These are phyloP conservation scores for Lingula anatina DNA, from an alignment of 2,888 invertebrate genomes.

Conservation along the genomic window DNA sequence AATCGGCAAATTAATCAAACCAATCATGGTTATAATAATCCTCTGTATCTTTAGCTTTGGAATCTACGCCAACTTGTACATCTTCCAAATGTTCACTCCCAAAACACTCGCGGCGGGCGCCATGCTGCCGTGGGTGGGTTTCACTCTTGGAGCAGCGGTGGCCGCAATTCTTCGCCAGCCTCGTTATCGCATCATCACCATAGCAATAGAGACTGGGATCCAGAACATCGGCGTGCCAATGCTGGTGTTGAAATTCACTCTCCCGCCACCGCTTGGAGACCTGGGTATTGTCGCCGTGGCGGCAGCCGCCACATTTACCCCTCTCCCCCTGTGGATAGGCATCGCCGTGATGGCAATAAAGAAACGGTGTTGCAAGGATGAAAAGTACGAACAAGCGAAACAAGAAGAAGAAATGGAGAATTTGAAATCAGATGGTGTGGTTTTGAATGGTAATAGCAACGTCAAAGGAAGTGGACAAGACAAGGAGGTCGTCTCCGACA, in stretches of 20 bases:
- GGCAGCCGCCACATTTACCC: slow-evolving; percentile 36
- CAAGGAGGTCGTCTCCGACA: too few relatives aligned
- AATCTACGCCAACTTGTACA: slow-evolving; percentile 52
- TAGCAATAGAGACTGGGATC: slow-evolving; percentile 78
- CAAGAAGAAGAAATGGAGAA: too few relatives aligned
- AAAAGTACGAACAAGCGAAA: too few relatives aligned
- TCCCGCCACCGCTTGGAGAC: slow-evolving; percentile 36
- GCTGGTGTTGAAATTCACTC: slow-evolving; percentile 40
- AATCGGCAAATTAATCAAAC: slow-evolving; percentile 44
- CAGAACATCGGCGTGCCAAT: slow-evolving; percentile 72
- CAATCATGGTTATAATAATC: slow-evolving; percentile 52
- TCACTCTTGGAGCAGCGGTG: slow-evolving; percentile 50
- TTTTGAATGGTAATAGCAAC: too few relatives aligned
- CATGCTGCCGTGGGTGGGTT: slow-evolving; percentile 53
- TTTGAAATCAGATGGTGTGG: too few relatives aligned
- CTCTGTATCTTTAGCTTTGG: slow-evolving; percentile 53
- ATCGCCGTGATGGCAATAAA: slow-evolving; percentile 19
- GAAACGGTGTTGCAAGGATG: too few relatives aligned
- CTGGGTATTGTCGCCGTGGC: slow-evolving; percentile 64
- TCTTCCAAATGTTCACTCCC: slow-evolving; percentile 47
- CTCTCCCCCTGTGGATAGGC: slow-evolving; percentile 32
- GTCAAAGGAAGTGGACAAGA: too few relatives aligned
- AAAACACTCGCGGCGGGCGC: slow-evolving; percentile 48
- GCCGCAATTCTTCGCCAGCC: slow-evolving; percentile 41
- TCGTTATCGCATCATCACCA: slow-evolving; percentile 60